Evolutionary conservation across 2,888 invertebrate species (phyloP), one percentile per base, ranked within the genome.

Genomic region (Scaptomyza polygonia): DNA sequence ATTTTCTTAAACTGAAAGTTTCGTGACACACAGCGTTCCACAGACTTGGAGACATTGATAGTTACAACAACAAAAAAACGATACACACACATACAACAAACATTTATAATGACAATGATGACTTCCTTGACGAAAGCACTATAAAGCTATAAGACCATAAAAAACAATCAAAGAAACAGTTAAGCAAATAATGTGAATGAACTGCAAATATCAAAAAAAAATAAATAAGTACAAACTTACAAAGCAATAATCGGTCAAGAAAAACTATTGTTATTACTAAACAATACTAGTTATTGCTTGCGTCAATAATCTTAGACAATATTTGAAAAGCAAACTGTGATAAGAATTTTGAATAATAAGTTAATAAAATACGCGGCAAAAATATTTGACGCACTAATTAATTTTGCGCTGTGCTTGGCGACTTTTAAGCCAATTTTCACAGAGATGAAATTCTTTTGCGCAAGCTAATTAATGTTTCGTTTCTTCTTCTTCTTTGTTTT

Each of bases 1-100:
- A 57, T 67, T 73, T 39, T 69, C 52, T 65, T 57, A 77, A 77
- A 66, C 72, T 67, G 83, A 82, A 82, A 77, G 82, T 79, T 79
- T 66, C 68, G 69, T 74, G 71, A 68, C 79, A 67, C 5, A 55
- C 63, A 12, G 14, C 48, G 21, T 34, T 39, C 34, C 40, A 45
- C 25, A 49, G 11, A 44, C 12, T 44, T 7, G 42, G 8, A 34
- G 48, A 59, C 66, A 51, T 42, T 42, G 61, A 34, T 48, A 34
- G 71, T 34, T 32, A 39, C 29, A 32, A n/a, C n/a, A n/a, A n/a
- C n/a, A n/a, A n/a, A 30, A 49, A 32, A 36, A 65, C 18, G 36
- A 25, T 7, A 44, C 56, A 57, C 67, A 64, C 9, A 4, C 44
- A 44, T 5, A 29, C 45, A 5, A 8, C 45, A 47, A 5, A 30